Base-by-base conservation (phyloP, 2,888 invertebrate genomes). In the Latheticus oryzae region DNA sequence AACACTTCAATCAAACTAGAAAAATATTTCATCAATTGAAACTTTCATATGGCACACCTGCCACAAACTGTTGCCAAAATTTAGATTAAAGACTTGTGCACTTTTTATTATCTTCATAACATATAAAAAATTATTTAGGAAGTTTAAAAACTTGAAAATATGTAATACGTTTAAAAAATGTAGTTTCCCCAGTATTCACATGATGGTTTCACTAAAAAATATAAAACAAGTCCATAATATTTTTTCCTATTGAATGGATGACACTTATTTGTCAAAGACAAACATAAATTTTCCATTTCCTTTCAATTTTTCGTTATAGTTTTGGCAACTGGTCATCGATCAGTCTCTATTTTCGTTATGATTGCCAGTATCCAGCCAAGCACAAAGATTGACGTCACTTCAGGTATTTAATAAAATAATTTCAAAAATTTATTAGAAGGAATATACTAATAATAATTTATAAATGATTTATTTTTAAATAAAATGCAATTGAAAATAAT, bases 1-100 rank as follows among this genome's bases (percentile, higher is more conserved):
- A 54, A 54, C 54, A 54, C 37, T 54, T 54, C 54, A 54, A 54
- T 54, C 45, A 45, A 38, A 33, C 19, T 17, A 23, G 2, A 43
- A 53, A 53, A 53, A 53, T 43, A 43, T 43, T 42, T 35, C 45
- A 32, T 54, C 54, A 45, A 45, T 54, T 28, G 35, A 33, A 52
- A 42, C 35, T 26, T 23, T 40, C 30, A 40, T 17, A 40, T 23
- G 42, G 33, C 28, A 52, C 52, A 52, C 52, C 52, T 52, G 52
- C 16, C 16, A 37, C 4, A 2, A 24, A 15, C 9, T 11, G 38
- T 23, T 38, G 38, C 38, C 38, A 51, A 51, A 51, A 38, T 30
- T 3, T 15, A 37, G 51, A 38, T 38, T 51, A 37, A 38, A 38
- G 28, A 50, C 26, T 21, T n/a, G n/a, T n/a, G n/a, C n/a, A n/a